A percentile compares a stretch with the other conserved stretches of the same genome.
These are phyloP conservation scores for Hucho hucho DNA, from an alignment of 2,113 vertebrate genomes.

Conservation along the genomic window DNA sequence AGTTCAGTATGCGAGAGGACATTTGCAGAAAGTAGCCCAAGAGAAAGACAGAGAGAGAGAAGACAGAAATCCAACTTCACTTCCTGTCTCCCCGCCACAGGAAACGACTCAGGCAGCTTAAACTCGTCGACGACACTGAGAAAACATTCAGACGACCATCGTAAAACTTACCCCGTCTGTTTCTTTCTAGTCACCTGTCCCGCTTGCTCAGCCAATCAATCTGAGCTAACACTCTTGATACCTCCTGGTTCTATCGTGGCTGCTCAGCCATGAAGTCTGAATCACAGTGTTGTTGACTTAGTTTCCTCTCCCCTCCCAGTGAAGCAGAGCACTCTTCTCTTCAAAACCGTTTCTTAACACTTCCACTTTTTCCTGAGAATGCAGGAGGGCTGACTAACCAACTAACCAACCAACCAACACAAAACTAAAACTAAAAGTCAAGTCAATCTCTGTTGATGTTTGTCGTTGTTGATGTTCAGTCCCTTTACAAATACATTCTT, in stretches of 20 bases:
- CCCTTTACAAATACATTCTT: constrained; percentile 6
- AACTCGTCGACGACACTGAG: constrained; percentile 44
- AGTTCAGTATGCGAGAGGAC: constrained; percentile 48
- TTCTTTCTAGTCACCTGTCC: neutral
- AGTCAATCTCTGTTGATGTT: neutral
- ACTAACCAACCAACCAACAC: neutral
- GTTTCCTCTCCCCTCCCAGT: neutral
- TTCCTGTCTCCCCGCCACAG: constrained; percentile 74
- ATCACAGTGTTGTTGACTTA: neutral
- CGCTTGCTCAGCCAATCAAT: neutral
- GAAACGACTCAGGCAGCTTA: constrained; percentile 69
- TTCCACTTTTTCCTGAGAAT: constrained; percentile 40
- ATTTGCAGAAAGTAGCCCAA: constrained; percentile 45
- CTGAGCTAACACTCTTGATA: neutral
- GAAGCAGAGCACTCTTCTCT: neutral
- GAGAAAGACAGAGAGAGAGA: constrained; percentile 32
- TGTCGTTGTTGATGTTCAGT: constrained; percentile 23
- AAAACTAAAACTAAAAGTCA: constrained; percentile 19
- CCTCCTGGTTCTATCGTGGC: neutral
- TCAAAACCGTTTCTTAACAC: constrained; percentile 13
- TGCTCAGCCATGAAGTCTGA: neutral
- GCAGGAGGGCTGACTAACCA: too few species aligned
- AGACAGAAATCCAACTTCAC: constrained; percentile 36
- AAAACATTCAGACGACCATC: constrained; percentile 24
- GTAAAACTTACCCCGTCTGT: constrained; percentile 44